These are phyloP conservation scores for Microplitis manilae DNA, from an alignment of 2,888 invertebrate species.

Conservation along the genomic window DNA sequence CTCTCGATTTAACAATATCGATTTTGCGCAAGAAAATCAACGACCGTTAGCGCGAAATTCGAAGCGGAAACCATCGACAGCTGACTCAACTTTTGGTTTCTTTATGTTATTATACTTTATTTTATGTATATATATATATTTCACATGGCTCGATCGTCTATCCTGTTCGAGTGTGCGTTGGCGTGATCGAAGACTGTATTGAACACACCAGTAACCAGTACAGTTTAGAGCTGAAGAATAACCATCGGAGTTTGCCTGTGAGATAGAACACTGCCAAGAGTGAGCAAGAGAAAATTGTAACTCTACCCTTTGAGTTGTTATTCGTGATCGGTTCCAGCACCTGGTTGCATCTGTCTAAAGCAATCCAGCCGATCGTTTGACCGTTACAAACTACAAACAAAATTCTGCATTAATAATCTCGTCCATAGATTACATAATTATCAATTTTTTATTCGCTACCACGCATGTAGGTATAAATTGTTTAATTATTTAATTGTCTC, in stretches of 20 bases:
- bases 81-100: constrained; percentile 47
- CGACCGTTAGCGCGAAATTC: constrained; percentile 14
- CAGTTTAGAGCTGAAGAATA: constrained; percentile 36
- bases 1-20: constrained; percentile 24
- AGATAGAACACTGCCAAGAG: background rate
- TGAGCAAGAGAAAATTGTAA: constrained; percentile 55
- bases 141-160: background rate
- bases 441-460: background rate
- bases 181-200: constrained; percentile 25
- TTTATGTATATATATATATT: background rate
- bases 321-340: constrained; percentile 51
- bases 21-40: constrained; percentile 25
- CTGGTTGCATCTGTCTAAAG: constrained; percentile 60
- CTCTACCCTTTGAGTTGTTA: constrained; percentile 56
- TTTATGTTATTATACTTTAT: background rate
- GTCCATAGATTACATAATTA: background rate
- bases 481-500: constrained; percentile 4
- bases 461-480: background rate
- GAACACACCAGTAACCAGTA: constrained; percentile 45
- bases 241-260: background rate
- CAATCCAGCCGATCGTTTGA: constrained; percentile 29
- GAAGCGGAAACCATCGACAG: constrained; percentile 57
- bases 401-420: background rate
- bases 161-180: constrained; percentile 21
- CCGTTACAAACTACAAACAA: constrained; percentile 16